Conservation (phyloP, 1,140 invertebrate species). For the Megalonaias nervosa region DNA sequence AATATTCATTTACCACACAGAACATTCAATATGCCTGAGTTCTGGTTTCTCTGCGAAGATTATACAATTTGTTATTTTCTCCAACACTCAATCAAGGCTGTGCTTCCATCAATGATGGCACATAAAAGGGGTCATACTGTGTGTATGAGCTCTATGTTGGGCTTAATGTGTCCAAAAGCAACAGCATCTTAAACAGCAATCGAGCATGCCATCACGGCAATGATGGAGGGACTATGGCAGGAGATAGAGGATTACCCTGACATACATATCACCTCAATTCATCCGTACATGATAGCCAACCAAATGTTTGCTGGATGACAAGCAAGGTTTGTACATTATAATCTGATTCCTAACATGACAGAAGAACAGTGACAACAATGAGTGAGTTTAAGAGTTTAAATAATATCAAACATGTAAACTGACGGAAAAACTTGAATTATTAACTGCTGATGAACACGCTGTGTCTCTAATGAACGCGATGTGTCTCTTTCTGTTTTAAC, state of each 20-base stretch:
- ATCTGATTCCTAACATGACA: too few relatives aligned
- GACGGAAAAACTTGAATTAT: too few relatives aligned
- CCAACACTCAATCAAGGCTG: slow-evolving; percentile 61
- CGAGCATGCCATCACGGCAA: slow-evolving; percentile 47
- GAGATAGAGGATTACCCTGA: slow-evolving; percentile 38
- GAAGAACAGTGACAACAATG: too few relatives aligned
- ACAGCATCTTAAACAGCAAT: slow-evolving; percentile 54
- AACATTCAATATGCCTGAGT: too few relatives aligned
- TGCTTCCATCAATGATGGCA: slow-evolving; percentile 86
- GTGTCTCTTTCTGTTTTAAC: too few relatives aligned
- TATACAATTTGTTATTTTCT: too few relatives aligned
- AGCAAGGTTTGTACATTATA: slow-evolving; percentile 39
- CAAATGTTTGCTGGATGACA: slow-evolving; percentile 54
- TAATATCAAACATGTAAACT: too few relatives aligned
- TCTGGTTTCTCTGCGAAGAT: too few relatives aligned
- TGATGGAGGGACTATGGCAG: slow-evolving; percentile 41
- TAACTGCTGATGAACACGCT: too few relatives aligned
- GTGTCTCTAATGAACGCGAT: too few relatives aligned
- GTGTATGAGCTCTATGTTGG: slow-evolving; percentile 77
- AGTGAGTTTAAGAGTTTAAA: too few relatives aligned
- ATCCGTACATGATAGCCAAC: slow-evolving; percentile 58
- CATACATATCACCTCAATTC: slow-evolving; percentile 47
- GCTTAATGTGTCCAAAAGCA: slow-evolving; percentile 47
- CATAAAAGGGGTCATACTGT: slow-evolving; percentile 94
- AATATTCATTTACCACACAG: too few relatives aligned